Percentiles rank a stretch among this genome's conserved stretches.
Evolutionary conservation across 2,113 vertebrate genomes (phyloP).

Genomic region (Symphodus melops): DNA sequence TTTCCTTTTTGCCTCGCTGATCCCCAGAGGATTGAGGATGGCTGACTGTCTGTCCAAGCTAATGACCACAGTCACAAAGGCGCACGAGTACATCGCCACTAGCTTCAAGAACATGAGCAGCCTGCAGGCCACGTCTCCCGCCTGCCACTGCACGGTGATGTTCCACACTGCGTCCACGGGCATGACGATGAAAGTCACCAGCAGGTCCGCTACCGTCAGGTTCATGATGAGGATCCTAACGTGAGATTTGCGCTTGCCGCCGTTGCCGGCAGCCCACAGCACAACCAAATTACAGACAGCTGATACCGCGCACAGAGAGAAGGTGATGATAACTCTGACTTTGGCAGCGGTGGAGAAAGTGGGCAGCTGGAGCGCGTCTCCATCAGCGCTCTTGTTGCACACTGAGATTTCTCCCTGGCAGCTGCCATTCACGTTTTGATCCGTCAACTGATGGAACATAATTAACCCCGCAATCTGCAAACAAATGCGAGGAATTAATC

Average conservation of each 20-base stretch:
- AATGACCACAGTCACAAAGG: conserved; percentile 89
- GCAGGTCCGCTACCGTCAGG: conserved; percentile 86
- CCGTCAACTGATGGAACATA: conserved; percentile 73
- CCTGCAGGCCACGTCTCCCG: conserved; percentile 85
- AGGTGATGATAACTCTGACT: conserved; percentile 86
- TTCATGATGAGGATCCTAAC: conserved; percentile 87
- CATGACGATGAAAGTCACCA: conserved; percentile 89
- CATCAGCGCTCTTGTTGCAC: conserved; percentile 62
- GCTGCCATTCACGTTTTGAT: conserved; percentile 66
- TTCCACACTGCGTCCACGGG: conserved; percentile 90
- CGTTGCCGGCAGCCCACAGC: conserved; percentile 80
- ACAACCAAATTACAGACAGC: conserved; percentile 85
- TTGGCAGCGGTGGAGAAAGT: conserved; percentile 89
- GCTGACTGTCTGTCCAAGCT: conserved; percentile 89
- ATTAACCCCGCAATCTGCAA: background rate
- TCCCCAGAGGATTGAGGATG: conserved; percentile 87
- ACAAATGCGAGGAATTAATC: background rate
- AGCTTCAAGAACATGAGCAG: conserved; percentile 90
- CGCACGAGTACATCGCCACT: conserved; percentile 89
- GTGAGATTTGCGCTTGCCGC: conserved; percentile 83
- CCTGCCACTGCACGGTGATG: conserved; percentile 90
- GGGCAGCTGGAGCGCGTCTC: conserved; percentile 80
- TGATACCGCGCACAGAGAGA: conserved; percentile 81
- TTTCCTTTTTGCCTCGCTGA: conserved; percentile 82
- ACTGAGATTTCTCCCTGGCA: conserved; percentile 45